A percentile compares a stretch with the other conserved stretches of the same genome.
Evolutionary conservation across 2,888 invertebrate species (phyloP).

Genomic region (Ectropis crepuscularia): DNA sequence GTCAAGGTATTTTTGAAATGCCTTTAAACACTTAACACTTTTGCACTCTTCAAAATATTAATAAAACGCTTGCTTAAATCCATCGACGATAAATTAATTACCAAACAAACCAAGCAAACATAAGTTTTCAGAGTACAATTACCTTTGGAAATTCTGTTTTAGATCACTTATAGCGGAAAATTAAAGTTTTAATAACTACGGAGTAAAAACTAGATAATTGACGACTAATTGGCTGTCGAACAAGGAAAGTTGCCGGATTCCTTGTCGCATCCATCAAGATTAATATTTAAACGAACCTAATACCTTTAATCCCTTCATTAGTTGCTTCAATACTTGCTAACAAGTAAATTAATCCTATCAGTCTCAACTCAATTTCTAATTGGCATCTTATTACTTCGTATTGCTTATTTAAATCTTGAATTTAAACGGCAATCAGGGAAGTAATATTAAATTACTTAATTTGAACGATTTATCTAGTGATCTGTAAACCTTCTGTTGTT

Average conservation of each 20-base stretch:
- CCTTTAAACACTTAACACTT: too few species aligned
- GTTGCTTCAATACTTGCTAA: conserved; percentile 29
- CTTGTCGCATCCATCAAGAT: conserved; percentile 17
- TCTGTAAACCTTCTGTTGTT: not conserved
- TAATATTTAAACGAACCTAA: conserved; percentile 21
- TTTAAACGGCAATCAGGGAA: conserved; percentile 13
- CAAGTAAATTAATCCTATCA: conserved; percentile 49
- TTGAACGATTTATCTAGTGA: conserved; percentile 12
- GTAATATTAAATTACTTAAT: conserved; percentile 15
- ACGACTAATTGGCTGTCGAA: conserved; percentile 1
- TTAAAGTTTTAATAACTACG: not conserved
- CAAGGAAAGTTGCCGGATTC: conserved; percentile 15
- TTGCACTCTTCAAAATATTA: too few species aligned
- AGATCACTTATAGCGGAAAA: too few species aligned
- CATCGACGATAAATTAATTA: too few species aligned
- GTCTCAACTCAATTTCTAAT: conserved; percentile 45
- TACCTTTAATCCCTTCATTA: conserved; percentile 32
- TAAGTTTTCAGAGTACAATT: not conserved
- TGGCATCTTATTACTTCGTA: conserved; percentile 51
- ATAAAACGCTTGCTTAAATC: too few species aligned
- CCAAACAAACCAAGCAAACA: too few species aligned
- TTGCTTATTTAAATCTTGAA: conserved; percentile 22
- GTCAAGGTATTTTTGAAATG: too few species aligned
- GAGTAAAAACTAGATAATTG: not conserved
- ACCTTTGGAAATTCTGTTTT: not conserved